Conservation (phyloP, 2,888 invertebrate species). For the Cheilosia urbana region DNA sequence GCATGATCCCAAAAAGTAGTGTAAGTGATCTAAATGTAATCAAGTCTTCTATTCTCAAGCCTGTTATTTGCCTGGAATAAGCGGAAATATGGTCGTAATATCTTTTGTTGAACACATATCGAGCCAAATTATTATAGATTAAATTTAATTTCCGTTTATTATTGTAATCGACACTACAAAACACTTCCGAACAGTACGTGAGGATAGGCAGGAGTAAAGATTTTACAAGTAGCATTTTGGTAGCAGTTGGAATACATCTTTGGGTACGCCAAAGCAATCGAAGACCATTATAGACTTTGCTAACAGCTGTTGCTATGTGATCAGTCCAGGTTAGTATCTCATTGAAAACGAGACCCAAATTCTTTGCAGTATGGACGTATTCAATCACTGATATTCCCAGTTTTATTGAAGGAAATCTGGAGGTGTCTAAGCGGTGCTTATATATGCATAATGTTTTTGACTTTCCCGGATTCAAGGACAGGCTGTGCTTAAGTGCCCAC, state of each 20-base stretch:
- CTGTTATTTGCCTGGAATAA: too few species aligned
- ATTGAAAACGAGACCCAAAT: not conserved
- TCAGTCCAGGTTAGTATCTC: not conserved
- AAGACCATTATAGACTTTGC: not conserved
- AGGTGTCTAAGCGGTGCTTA: too few species aligned
- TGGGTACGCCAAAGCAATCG: not conserved
- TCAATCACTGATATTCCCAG: not conserved
- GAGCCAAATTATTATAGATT: not conserved
- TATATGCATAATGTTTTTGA: not conserved
- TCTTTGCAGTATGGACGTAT: not conserved
- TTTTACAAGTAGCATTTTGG: not conserved
- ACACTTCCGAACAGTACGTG: not conserved
- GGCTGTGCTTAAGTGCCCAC: constrained; percentile 7
- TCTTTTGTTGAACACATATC: not conserved
- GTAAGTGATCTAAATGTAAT: not conserved
- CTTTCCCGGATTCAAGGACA: constrained; percentile 8
- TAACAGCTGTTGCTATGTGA: not conserved
- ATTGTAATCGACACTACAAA: not conserved
- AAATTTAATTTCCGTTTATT: not conserved
- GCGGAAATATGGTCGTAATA: not conserved
- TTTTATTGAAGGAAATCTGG: not conserved
- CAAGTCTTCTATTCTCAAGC: not conserved
- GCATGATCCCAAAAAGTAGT: too few species aligned
- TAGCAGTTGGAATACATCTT: not conserved
- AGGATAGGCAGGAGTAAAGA: not conserved